phyloP scores from a whole-genome alignment of 1,140 invertebrate species.

The Tetragnatha versicolor region DNA sequence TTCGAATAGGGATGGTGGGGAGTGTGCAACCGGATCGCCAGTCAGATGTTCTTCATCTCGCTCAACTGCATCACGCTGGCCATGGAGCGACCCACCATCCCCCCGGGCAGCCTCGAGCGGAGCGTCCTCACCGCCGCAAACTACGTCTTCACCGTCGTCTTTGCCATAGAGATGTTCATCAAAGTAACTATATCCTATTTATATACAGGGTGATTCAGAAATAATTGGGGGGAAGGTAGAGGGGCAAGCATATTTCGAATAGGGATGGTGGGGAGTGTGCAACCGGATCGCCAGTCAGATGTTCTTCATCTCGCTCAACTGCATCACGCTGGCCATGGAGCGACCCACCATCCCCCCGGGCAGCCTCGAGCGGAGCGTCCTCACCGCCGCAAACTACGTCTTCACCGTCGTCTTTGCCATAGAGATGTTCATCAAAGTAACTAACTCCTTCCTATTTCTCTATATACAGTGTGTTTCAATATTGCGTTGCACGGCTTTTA shows the following conservation, averaged over 20 bases:
- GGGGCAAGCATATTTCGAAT: too few relatives aligned
- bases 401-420: conserved; percentile 96
- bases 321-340: conserved; percentile 98
- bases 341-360: conserved; percentile 92
- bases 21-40: conserved; percentile 83
- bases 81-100: conserved; percentile 98
- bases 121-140: conserved; percentile 90
- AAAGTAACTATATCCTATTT: too few relatives aligned
- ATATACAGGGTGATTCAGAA: too few relatives aligned
- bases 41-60: conserved; percentile 93
- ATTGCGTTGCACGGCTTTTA: too few relatives aligned
- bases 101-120: conserved; percentile 87
- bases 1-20: too few relatives aligned
- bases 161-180: conserved; percentile 95
- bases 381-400: conserved; percentile 92
- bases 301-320: conserved; percentile 96
- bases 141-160: conserved; percentile 97
- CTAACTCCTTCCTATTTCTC: too few relatives aligned
- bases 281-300: conserved; percentile 84
- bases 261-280: conserved; percentile 84
- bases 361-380: conserved; percentile 87
- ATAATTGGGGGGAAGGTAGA: too few relatives aligned
- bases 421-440: conserved; percentile 95
- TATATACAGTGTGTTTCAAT: too few relatives aligned
- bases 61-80: conserved; percentile 97